phyloP scores from a whole-genome alignment of 2,888 invertebrate genomes.

The Neoaliturus tenellus region DNA sequence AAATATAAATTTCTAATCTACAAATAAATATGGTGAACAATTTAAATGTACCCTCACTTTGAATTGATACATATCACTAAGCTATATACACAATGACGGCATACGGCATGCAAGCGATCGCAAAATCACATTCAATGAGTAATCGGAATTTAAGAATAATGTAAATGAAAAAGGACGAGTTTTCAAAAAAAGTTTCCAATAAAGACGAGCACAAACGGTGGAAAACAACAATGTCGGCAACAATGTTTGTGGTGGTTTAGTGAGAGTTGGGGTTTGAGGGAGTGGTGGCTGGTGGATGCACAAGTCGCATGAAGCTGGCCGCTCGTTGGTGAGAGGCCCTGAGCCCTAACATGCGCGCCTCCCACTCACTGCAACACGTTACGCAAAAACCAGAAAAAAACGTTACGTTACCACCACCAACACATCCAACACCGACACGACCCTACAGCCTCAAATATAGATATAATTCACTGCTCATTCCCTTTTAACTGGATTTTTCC shows the following conservation, averaged over 20 bases:
- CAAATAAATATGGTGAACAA: neutral
- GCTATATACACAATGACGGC: constrained; percentile 37
- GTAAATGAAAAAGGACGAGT: neutral
- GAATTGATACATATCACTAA: constrained; percentile 7
- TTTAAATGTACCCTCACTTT: neutral
- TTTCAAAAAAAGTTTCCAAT: neutral
- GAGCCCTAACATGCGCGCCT: constrained; percentile 37
- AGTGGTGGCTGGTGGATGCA: constrained; percentile 10
- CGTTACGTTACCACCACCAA: neutral
- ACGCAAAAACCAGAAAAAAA: neutral
- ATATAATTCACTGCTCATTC: too few species aligned
- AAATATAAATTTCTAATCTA: constrained; percentile 39
- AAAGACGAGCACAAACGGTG: neutral
- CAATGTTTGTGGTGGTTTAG: neutral
- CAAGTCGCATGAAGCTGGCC: constrained; percentile 37
- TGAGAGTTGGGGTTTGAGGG: constrained; percentile 27
- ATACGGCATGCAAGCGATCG: constrained; percentile 39
- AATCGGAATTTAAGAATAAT: neutral
- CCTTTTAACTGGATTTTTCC: too few species aligned
- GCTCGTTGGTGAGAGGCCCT: constrained; percentile 35
- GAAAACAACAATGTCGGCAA: neutral
- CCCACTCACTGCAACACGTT: constrained; percentile 48
- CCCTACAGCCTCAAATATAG: neutral
- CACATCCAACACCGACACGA: neutral
- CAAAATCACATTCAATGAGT: constrained; percentile 27